These are phyloP conservation scores for Passer montanus DNA, from an alignment of 2,113 vertebrate species.

Conservation along the genomic window DNA sequence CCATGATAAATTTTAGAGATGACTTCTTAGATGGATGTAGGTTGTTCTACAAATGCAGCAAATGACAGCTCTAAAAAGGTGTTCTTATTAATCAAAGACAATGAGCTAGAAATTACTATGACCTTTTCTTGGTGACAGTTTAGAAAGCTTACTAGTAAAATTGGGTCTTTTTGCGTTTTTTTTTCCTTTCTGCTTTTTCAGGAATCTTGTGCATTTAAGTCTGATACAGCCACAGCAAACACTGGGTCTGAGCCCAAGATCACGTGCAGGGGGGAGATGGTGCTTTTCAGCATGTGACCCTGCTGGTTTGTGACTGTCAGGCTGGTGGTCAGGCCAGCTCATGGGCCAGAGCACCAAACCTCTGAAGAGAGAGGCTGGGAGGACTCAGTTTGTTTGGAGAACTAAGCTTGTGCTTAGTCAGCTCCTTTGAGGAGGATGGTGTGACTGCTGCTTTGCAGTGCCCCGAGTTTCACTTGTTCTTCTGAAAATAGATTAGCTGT, in stretches of 20 bases:
- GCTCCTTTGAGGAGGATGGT: not conserved
- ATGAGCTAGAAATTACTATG: not conserved
- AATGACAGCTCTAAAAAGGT: not conserved
- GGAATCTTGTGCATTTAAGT: not conserved
- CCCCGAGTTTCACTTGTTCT: not conserved
- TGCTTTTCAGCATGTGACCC: fast-evolving
- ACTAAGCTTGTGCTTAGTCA: not conserved
- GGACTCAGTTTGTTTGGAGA: not conserved
- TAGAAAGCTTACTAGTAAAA: not conserved
- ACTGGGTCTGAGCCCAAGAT: not conserved
- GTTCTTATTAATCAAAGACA: not conserved
- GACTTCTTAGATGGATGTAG: not conserved
- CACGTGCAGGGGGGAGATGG: fast-evolving
- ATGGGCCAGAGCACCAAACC: not conserved
- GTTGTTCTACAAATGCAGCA: not conserved
- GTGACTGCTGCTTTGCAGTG: not conserved
- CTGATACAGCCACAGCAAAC: not conserved
- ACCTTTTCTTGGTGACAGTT: not conserved
- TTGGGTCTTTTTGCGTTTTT: not conserved
- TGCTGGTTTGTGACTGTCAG: not conserved
- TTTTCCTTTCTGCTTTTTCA: not conserved
- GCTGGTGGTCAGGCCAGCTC: not conserved
- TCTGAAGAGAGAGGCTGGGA: not conserved
- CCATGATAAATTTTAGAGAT: not conserved
- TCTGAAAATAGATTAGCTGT: not conserved